Percentiles rank a stretch among this genome's conserved stretches.
phyloP scores from a whole-genome alignment of 2,797 vertebrate species.

The Hypotaenidia okinawae region DNA sequence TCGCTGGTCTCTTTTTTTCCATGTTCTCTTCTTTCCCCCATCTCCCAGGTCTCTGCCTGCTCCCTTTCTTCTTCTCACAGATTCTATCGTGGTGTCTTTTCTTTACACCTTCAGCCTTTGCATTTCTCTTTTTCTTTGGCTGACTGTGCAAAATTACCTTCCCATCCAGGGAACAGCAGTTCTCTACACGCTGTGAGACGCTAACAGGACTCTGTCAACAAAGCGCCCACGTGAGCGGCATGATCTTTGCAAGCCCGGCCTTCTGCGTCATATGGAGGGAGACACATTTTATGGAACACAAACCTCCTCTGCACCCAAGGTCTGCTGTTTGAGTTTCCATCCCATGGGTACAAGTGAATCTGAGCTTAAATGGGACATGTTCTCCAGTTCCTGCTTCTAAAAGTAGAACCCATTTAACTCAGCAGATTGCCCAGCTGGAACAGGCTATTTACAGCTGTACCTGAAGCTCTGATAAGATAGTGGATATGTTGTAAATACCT shows the following conservation, averaged over 20 bases:
- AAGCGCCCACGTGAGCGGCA: fast-evolving
- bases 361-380: constrained; percentile 21
- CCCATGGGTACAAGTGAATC: not conserved
- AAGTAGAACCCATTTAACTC: constrained; percentile 63
- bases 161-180: not conserved
- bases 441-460: constrained; percentile 62
- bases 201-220: constrained; percentile 11
- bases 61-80: not conserved
- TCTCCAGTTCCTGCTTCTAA: constrained; percentile 56
- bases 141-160: constrained; percentile 4
- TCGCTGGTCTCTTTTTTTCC: constrained; percentile 2
- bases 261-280: not conserved
- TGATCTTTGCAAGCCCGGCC: fast-evolving
- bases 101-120: not conserved
- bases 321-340: constrained; percentile 38
- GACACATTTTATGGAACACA: fast-evolving
- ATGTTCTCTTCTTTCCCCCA: not conserved
- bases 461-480: constrained; percentile 73
- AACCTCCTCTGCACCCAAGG: not conserved
- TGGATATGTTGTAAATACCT: constrained; percentile 68
- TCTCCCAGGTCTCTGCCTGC: not conserved
- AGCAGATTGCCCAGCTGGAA: constrained; percentile 57
- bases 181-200: not conserved
- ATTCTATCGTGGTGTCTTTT: not conserved
- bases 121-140: not conserved